Evolutionary conservation across 1,140 invertebrate species (phyloP), one percentile per base, ranked within the genome.

Genomic region (Neelides sp.): DNA sequence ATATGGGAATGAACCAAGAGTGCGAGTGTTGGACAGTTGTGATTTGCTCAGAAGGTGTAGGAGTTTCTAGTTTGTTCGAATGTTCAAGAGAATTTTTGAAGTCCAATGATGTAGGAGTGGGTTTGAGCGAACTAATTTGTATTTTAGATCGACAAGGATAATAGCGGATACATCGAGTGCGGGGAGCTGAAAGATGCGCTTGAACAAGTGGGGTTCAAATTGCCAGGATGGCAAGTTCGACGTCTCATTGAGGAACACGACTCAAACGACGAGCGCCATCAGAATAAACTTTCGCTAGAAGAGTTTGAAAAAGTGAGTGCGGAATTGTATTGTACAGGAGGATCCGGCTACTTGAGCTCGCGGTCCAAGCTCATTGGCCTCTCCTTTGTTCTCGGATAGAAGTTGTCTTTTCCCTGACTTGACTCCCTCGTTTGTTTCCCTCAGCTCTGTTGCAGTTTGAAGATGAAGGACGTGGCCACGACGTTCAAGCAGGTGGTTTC

Each of bases 401-500:
- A n/a, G n/a, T n/a, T n/a, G n/a, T n/a, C n/a, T n/a, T n/a, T n/a
- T n/a, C n/a, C n/a, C n/a, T n/a, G n/a, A n/a, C n/a, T n/a, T n/a
- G n/a, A n/a, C n/a, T n/a, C n/a, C 24, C 4, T 30, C 42, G 26
- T 50, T 49, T 58, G 42, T 62, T 60, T 49, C 55, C 62, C 65
- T 12, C 78, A 88, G 67, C 70, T 98, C 7, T 96, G 86, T 68
- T 75, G 77, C 37, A 83, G 90, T 56, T 72, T 98, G 32, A 91
- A 90, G 66, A 79, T 84, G 17, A 84, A 84, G 66, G 91, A 97
- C 73, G 66, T 77, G 39, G 78, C 86, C 4, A 82, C 78, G 56
- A 85, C 83, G 40, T 96, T 95, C 68, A 94, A 95, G 68, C 82
- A 85, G 62, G 80, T 83, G 26, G 85, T 96, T 0, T 86, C 86